Evolutionary conservation across 2,888 invertebrate genomes (phyloP).

Genomic region (Brenthis hecate): DNA sequence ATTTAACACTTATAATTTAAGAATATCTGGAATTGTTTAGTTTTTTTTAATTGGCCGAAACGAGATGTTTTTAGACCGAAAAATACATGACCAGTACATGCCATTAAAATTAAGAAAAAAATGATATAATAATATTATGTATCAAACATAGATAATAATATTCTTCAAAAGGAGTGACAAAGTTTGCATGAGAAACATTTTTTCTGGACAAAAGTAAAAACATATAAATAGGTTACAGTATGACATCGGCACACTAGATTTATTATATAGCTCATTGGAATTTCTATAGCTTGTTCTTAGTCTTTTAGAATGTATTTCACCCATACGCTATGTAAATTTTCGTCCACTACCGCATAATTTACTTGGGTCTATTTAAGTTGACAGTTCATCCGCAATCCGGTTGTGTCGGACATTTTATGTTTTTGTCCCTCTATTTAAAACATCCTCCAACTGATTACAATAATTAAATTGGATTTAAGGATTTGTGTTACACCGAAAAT

Average conservation of each 20-base stretch:
- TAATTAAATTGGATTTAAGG: conserved; percentile 17
- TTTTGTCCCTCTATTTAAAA: conserved; percentile 22
- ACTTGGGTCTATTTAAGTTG: conserved; percentile 28
- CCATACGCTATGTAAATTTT: conserved; percentile 32
- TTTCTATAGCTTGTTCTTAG: conserved; percentile 1
- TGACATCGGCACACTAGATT: too few species aligned
- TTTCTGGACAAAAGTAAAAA: too few species aligned
- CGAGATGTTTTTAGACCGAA: too few species aligned
- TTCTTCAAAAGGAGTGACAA: too few species aligned
- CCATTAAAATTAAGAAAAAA: too few species aligned
- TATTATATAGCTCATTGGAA: background rate
- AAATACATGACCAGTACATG: background rate
- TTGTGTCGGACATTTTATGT: conserved; percentile 23
- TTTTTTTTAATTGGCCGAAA: too few species aligned
- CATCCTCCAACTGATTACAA: conserved; percentile 13
- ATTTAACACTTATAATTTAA: too few species aligned
- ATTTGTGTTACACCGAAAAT: background rate
- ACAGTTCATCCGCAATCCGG: conserved; percentile 33
- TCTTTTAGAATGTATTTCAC: conserved; percentile 6
- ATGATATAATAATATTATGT: too few species aligned
- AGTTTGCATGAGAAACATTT: too few species aligned
- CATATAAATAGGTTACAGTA: too few species aligned
- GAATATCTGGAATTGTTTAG: too few species aligned
- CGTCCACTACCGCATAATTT: conserved; percentile 32
- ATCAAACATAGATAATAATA: too few species aligned